Base-by-base conservation (phyloP, 2,113 vertebrate species). In the Spermophilus dauricus region DNA sequence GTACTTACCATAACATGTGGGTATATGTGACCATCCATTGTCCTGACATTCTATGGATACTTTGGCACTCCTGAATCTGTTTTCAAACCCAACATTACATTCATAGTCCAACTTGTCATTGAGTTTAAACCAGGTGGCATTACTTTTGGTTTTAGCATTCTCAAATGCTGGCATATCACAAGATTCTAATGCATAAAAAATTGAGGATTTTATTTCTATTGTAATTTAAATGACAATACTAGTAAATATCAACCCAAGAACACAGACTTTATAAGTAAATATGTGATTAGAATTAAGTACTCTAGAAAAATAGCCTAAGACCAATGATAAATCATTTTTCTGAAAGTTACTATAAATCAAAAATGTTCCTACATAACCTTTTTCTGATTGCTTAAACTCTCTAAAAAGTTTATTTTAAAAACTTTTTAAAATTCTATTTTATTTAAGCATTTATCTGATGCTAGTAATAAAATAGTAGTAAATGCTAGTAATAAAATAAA, bases 41-140 rank as follows among this genome's bases (percentile, higher is more conserved):
- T 28, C 0, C 53, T 0, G 72, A 89, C 99, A 99, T 0, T 0
- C 48, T 37, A 97, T 42, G 8, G 82, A 95, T 34, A 88, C 98
- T 18, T n/a, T 95, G 89, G 75, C 81, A 22, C 0, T 61, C 5
- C 95, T 96, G n/a, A 83, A 5, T 93, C 7, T 20, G 26, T 95
- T 98, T 92, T 95, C 96, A 69, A 97, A 98, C 34, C 98, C 98
- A 34, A 96, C 80, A 20, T 12, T 5, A 95, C 98, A 99, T 5
- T 91, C 70, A 67, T 98, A 99, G 3, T 98, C 86, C 82, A 99
- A 56, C 30, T 4, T 86, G 22, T 98, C 98, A 91, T 80, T 93
- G 69, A 97, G 85, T 39, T 98, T 9, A 91, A 98, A 98, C 42
- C 96, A 2, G 0, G 18, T 91, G 87, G 73, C 80, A 7, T 80